phyloP scores from a whole-genome alignment of 2,113 vertebrate species.

The Pangasianodon hypophthalmus region DNA sequence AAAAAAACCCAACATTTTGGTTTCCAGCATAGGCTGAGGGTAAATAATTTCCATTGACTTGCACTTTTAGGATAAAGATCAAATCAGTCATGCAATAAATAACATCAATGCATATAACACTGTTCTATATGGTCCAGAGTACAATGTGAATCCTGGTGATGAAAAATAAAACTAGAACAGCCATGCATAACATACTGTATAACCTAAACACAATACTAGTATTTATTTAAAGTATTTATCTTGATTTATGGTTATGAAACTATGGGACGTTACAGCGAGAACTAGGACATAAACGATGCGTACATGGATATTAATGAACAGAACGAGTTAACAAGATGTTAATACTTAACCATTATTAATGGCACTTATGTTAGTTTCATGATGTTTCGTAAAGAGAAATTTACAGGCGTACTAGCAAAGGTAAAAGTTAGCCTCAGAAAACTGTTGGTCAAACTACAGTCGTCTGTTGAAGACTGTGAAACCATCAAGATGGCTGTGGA shows the following conservation, averaged over 20 bases:
- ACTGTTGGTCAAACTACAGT: too few relatives aligned
- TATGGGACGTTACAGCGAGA: neutral
- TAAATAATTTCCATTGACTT: constrained; percentile 35
- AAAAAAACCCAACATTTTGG: constrained; percentile 8
- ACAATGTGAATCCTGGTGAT: neutral
- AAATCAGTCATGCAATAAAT: neutral
- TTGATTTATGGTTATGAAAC: neutral
- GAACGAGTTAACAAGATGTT: neutral
- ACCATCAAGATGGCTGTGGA: too few relatives aligned
- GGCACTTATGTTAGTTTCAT: neutral
- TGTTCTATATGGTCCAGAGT: neutral
- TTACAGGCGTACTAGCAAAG: neutral
- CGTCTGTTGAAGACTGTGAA: too few relatives aligned
- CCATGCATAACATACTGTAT: neutral
- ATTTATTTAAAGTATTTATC: neutral
- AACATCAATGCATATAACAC: neutral
- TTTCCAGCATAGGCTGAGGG: constrained; percentile 36
- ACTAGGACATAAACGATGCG: neutral
- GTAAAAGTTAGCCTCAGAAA: too few relatives aligned
- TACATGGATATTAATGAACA: neutral
- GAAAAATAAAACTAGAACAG: neutral
- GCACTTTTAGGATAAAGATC: constrained; percentile 6
- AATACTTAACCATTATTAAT: neutral
- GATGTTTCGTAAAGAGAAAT: neutral
- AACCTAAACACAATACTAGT: too few relatives aligned